Percentiles rank a stretch among this genome's conserved stretches.
Evolutionary conservation across 2,888 invertebrate genomes (phyloP).

Genomic region (Ectropis crepuscularia): DNA sequence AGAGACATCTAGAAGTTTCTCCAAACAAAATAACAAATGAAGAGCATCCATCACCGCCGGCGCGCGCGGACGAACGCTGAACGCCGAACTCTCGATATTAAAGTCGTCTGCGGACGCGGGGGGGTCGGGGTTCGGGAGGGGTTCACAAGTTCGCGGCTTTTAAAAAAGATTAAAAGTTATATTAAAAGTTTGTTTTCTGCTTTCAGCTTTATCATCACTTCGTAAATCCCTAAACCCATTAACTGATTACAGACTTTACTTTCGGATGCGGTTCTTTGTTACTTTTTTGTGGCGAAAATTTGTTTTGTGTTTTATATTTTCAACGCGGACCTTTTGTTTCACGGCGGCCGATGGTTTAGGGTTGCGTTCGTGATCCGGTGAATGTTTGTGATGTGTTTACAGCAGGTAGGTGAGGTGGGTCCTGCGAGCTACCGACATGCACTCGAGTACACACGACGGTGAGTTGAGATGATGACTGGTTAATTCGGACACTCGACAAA

Average conservation of each 20-base stretch:
- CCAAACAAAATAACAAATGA: conserved; percentile 7
- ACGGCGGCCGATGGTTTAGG: not conserved
- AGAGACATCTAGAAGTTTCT: not conserved
- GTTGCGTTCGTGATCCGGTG: not conserved
- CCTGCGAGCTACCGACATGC: too few relatives aligned
- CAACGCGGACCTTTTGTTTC: conserved; percentile 8
- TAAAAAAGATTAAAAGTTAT: conserved; percentile 41
- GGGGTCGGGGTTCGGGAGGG: not conserved
- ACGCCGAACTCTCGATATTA: conserved; percentile 15
- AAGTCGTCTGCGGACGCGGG: conserved; percentile 4
- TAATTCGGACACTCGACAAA: too few relatives aligned
- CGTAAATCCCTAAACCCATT: conserved; percentile 32
- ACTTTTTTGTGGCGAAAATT: conserved; percentile 14
- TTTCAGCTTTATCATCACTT: conserved; percentile 34
- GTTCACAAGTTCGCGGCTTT: conserved; percentile 23
- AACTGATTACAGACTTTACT: conserved; percentile 32
- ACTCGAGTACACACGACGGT: too few relatives aligned
- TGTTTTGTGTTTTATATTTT: conserved; percentile 13
- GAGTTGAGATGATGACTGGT: too few relatives aligned
- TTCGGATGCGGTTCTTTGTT: conserved; percentile 22
- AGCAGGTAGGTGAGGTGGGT: too few relatives aligned
- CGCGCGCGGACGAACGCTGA: not conserved
- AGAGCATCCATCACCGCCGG: conserved; percentile 15
- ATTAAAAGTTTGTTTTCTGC: conserved; percentile 36
- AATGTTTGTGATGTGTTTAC: not conserved